Percentiles rank a stretch among this genome's conserved stretches.
phyloP scores from a whole-genome alignment of 2,797 vertebrate genomes.

The Pangasius djambal region DNA sequence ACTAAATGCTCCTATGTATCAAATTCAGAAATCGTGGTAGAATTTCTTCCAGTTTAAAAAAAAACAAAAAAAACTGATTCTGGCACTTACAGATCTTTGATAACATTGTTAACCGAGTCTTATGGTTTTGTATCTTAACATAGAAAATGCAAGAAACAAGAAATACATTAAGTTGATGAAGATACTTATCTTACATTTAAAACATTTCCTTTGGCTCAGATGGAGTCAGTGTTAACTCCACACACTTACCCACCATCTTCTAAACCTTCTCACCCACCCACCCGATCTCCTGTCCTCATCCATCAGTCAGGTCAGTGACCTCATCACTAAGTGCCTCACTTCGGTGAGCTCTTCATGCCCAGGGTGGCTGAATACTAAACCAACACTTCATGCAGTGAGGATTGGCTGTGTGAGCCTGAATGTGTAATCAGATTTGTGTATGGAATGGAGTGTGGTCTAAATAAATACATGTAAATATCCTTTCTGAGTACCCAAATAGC shows the following conservation, averaged over 20 bases:
- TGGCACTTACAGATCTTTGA: constrained; percentile 68
- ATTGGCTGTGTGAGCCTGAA: background rate
- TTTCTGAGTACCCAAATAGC: background rate
- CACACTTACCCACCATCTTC: constrained; percentile 70
- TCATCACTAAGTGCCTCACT: constrained; percentile 72
- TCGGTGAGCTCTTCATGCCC: constrained; percentile 71
- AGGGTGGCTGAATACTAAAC: constrained; percentile 47
- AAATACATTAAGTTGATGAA: background rate
- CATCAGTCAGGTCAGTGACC: constrained; percentile 75
- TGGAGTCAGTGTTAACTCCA: background rate
- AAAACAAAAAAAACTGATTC: constrained; percentile 60
- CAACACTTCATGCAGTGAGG: background rate
- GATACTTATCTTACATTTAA: constrained; percentile 51
- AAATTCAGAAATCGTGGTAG: constrained; percentile 68
- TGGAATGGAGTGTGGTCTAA: background rate
- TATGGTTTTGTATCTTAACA: constrained; percentile 17
- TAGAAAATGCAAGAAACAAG: background rate
- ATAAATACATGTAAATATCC: background rate
- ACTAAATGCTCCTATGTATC: constrained; percentile 71
- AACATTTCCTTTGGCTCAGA: constrained; percentile 22
- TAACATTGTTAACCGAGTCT: background rate
- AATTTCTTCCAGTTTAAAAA: constrained; percentile 61
- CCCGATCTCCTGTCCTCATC: constrained; percentile 69
- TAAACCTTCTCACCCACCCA: constrained; percentile 68
- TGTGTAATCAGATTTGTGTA: background rate